These are phyloP conservation scores for Diarsia dahlii DNA, from an alignment of 2,888 invertebrate genomes.

Conservation along the genomic window DNA sequence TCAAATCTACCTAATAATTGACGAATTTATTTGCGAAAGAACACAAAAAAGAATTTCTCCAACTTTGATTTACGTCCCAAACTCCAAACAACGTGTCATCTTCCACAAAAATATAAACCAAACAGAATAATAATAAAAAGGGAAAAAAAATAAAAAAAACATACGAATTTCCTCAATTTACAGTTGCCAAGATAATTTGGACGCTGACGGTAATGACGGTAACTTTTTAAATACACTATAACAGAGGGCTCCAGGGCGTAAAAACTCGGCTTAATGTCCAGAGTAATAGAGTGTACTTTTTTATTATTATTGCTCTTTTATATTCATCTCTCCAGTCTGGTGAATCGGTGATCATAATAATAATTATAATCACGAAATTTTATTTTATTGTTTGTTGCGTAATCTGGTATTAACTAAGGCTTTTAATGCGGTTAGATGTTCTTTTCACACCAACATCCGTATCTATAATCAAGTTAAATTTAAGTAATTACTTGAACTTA, in stretches of 20 bases:
- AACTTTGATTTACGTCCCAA: not conserved
- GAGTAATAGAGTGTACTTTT: constrained; percentile 48
- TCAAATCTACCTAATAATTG: not conserved
- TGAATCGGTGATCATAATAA: constrained; percentile 25
- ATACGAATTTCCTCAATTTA: constrained; percentile 58
- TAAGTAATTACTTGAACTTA: too few species aligned
- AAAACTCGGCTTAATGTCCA: constrained; percentile 53
- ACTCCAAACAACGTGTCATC: not conserved
- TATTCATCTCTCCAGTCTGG: constrained; percentile 28
- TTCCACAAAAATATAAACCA: constrained; percentile 11
- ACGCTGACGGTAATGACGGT: constrained; percentile 49
- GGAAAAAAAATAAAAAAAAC: constrained; percentile 23
- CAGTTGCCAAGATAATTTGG: constrained; percentile 59
- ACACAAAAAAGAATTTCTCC: not conserved
- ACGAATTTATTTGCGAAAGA: not conserved
- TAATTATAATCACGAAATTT: constrained; percentile 15
- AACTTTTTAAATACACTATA: constrained; percentile 67
- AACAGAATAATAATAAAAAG: constrained; percentile 8
- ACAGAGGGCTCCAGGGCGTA: constrained; percentile 48
- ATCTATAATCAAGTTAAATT: too few species aligned
- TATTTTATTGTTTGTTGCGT: constrained; percentile 15
- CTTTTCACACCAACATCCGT: too few species aligned
- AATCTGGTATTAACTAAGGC: not conserved
- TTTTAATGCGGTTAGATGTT: not conserved
- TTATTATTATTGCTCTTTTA: constrained; percentile 56